These are phyloP conservation scores for Rhinichthys osculus DNA, from an alignment of 2,797 vertebrate genomes.

Conservation along the genomic window DNA sequence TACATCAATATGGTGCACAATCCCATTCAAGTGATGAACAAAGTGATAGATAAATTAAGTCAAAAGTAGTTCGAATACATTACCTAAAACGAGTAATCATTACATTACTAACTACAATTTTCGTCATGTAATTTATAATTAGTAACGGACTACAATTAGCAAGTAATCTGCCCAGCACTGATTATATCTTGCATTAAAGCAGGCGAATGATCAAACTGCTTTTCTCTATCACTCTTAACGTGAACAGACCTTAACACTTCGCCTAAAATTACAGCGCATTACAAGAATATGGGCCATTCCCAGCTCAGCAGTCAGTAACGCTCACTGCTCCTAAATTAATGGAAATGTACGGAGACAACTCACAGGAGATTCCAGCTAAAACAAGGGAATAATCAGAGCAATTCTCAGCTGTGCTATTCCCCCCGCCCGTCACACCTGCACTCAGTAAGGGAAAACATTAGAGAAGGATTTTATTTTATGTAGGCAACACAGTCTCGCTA, in stretches of 20 bases:
- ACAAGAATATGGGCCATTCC: background rate
- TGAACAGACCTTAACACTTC: background rate
- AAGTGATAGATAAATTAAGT: background rate
- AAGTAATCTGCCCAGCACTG: background rate
- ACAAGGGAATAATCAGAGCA: constrained; percentile 21
- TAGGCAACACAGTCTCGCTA: constrained; percentile 39
- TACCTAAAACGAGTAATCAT: background rate
- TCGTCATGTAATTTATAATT: background rate
- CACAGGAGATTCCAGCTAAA: constrained; percentile 1
- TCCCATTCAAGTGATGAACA: too few relatives aligned
- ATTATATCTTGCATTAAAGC: background rate
- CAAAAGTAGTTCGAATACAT: background rate
- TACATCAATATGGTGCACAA: background rate
- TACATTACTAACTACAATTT: background rate
- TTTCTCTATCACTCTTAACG: background rate
- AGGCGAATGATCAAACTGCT: background rate
- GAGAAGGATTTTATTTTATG: constrained; percentile 29
- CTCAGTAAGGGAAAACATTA: background rate
- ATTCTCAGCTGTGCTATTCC: background rate
- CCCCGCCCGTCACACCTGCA: background rate
- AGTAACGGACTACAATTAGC: background rate
- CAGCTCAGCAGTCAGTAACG: background rate
- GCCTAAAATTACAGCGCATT: background rate
- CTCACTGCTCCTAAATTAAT: background rate
- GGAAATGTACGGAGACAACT: background rate